A percentile compares a stretch with the other conserved stretches of the same genome.
Conservation (phyloP, 1,140 invertebrate genomes). For the Psix sp. region DNA sequence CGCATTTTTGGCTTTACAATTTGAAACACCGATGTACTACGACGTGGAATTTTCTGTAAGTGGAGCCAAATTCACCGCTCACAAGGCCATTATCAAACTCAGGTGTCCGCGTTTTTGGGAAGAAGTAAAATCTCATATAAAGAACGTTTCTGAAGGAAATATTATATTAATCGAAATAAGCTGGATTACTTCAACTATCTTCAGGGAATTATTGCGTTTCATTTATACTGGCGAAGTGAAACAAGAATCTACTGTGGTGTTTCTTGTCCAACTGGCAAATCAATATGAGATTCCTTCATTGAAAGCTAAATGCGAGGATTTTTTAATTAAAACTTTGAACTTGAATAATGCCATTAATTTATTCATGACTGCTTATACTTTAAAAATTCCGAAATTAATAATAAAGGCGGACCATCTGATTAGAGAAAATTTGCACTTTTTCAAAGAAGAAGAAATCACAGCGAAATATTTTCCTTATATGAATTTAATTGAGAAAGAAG, state of each 20-base stretch:
- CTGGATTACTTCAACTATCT: background rate
- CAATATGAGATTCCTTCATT: background rate
- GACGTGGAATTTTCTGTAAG: conserved; percentile 12
- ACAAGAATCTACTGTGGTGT: background rate
- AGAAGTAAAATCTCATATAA: background rate
- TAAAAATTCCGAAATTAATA: no score
- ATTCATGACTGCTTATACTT: no score
- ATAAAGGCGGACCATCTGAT: no score
- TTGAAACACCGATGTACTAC: conserved; percentile 4
- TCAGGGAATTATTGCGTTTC: conserved; percentile 7
- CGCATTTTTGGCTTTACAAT: conserved; percentile 1
- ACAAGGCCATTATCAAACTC: conserved; percentile 7
- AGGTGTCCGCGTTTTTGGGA: conserved; percentile 12
- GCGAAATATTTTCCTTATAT: no score
- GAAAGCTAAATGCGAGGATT: conserved; percentile 10
- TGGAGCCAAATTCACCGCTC: conserved; percentile 5
- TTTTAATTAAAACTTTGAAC: no score
- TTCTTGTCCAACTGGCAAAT: background rate
- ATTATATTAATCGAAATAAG: background rate
- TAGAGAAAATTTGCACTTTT: no score
- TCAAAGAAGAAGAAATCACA: no score
- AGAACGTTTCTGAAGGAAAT: background rate
- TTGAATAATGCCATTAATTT: no score
- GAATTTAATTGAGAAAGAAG: no score
- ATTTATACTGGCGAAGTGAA: conserved; percentile 9